Conservation (phyloP, 2,113 vertebrate genomes). For the Steatornis caripensis region DNA sequence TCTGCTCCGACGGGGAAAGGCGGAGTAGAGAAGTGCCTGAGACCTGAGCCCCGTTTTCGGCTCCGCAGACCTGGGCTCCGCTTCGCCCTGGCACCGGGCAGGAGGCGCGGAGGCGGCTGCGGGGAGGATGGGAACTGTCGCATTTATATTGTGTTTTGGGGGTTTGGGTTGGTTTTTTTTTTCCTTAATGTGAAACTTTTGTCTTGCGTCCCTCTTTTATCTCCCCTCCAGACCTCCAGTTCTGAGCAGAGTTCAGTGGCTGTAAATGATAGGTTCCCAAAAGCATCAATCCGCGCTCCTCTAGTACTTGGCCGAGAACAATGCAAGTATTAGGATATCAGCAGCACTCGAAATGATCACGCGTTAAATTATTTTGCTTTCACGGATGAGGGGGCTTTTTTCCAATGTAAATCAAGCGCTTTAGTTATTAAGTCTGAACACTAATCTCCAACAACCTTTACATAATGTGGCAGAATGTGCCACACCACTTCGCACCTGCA, state of each 20-base stretch:
- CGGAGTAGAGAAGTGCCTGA: neutral
- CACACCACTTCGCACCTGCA: slow-evolving; percentile 97
- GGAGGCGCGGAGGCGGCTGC: neutral
- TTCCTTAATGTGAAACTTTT: slow-evolving; percentile 16
- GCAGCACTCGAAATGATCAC: slow-evolving; percentile 76
- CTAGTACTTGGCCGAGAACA: slow-evolving; percentile 73
- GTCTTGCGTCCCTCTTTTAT: slow-evolving; percentile 32
- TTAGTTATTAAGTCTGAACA: slow-evolving; percentile 89
- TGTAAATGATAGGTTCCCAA: slow-evolving; percentile 72
- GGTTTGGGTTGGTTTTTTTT: too few relatives aligned
- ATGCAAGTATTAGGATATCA: slow-evolving; percentile 82
- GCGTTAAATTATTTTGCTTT: slow-evolving; percentile 87
- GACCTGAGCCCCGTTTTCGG: slow-evolving; percentile 14
- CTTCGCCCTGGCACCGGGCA: neutral
- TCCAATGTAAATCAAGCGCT: slow-evolving; percentile 88
- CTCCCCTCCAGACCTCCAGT: slow-evolving; percentile 15
- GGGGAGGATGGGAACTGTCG: neutral
- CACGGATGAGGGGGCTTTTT: slow-evolving; percentile 86
- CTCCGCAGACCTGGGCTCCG: neutral
- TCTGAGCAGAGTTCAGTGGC: slow-evolving; percentile 63
- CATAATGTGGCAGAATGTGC: slow-evolving; percentile 91
- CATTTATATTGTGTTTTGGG: slow-evolving; percentile 24
- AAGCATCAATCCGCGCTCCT: slow-evolving; percentile 61
- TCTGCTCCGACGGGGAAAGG: slow-evolving; percentile 25
- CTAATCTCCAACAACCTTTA: slow-evolving; percentile 94